Evolutionary conservation across 2,113 vertebrate genomes (phyloP).

Genomic region (Scopus umbretta): DNA sequence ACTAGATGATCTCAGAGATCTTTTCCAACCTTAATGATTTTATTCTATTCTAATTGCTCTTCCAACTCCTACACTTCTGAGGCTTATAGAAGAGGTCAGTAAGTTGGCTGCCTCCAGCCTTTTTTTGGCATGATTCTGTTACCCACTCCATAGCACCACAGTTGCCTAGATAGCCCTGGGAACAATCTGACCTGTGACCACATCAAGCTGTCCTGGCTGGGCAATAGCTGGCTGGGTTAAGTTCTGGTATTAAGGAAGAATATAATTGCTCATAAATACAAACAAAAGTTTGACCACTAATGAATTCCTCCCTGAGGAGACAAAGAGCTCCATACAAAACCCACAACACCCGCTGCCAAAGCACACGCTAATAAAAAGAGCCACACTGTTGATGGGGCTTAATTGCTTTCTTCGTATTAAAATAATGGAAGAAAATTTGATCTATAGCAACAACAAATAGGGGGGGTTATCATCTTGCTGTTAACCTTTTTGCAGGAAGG

Average conservation of each 20-base stretch:
- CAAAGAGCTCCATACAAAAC: neutral
- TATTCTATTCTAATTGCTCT: neutral
- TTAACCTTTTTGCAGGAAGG: neutral
- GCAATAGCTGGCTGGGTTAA: neutral
- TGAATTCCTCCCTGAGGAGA: neutral
- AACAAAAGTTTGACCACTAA: neutral
- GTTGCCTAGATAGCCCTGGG: neutral
- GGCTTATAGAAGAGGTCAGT: neutral
- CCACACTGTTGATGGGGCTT: neutral
- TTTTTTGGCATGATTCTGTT: neutral
- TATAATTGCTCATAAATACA: neutral
- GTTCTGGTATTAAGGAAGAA: neutral
- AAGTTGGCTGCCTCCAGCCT: neutral
- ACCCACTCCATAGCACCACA: fast-evolving
- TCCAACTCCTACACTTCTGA: neutral
- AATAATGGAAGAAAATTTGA: neutral
- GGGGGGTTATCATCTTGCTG: neutral
- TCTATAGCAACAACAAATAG: neutral
- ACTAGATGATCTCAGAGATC: too few species aligned
- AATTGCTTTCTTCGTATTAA: neutral
- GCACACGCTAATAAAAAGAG: neutral
- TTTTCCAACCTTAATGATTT: too few species aligned
- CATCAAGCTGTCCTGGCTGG: neutral
- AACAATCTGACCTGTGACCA: neutral
- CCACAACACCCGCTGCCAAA: neutral